These are phyloP conservation scores for Allacma fusca DNA, from an alignment of 2,888 invertebrate genomes.

Conservation along the genomic window DNA sequence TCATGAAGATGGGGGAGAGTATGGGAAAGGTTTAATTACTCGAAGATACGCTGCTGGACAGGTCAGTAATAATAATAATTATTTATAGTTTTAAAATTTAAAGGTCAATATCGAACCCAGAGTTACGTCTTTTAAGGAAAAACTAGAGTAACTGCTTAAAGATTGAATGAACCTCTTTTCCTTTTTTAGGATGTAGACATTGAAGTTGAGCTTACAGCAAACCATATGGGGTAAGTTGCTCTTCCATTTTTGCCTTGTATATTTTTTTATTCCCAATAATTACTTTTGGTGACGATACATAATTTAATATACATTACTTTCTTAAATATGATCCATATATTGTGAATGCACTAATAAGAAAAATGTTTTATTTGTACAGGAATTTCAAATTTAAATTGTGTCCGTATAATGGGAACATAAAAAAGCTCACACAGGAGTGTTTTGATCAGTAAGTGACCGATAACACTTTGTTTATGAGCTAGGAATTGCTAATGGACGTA, in stretches of 20 bases:
- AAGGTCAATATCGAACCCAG: no score
- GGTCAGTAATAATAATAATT: slow-evolving; percentile 65
- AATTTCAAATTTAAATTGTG: slow-evolving; percentile 82
- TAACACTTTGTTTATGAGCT: not conserved
- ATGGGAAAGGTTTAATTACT: slow-evolving; percentile 83
- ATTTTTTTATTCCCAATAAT: no score
- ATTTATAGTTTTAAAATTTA: not conserved
- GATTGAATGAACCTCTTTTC: no score
- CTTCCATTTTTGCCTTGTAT: not conserved
- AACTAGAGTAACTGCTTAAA: no score
- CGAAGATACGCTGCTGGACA: slow-evolving; percentile 84
- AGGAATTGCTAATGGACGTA: no score
- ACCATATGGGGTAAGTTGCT: slow-evolving; percentile 78
- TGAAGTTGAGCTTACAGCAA: slow-evolving; percentile 87
- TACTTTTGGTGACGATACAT: not conserved
- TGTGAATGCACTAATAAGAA: not conserved
- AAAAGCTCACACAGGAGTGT: slow-evolving; percentile 82
- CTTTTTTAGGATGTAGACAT: slow-evolving; percentile 77
- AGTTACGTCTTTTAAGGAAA: no score
- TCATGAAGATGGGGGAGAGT: slow-evolving; percentile 88
- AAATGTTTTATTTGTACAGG: slow-evolving; percentile 16
- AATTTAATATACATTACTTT: no score
- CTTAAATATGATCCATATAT: no score
- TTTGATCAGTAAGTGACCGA: slow-evolving; percentile 72
- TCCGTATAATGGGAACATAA: slow-evolving; percentile 81